phyloP scores from a whole-genome alignment of 1,140 invertebrate genomes.

The Schlechtendalia chinensis region DNA sequence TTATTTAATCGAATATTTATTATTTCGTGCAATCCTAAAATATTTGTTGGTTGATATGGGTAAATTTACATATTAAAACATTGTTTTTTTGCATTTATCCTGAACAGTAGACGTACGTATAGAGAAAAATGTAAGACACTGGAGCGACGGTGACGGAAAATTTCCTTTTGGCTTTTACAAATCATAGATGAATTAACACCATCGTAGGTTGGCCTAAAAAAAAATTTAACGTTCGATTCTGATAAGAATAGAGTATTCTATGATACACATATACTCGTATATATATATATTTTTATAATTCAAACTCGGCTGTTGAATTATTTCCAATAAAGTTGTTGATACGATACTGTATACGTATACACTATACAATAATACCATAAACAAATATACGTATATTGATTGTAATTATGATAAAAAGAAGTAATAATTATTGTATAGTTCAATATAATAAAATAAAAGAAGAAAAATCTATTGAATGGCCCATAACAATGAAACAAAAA shows the following conservation, averaged over 20 bases:
- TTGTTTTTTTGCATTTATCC: not conserved
- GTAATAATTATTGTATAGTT: too few species aligned
- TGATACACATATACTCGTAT: too few species aligned
- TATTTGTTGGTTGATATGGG: not conserved
- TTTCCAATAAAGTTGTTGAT: not conserved
- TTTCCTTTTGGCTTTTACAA: slow-evolving; percentile 12
- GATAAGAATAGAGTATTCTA: not conserved
- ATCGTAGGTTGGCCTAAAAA: not conserved
- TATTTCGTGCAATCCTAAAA: not conserved
- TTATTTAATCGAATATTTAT: not conserved
- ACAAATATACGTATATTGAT: too few species aligned
- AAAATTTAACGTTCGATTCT: not conserved
- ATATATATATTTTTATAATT: too few species aligned
- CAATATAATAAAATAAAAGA: not conserved
- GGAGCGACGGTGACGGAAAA: slow-evolving; percentile 12
- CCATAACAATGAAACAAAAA: not conserved
- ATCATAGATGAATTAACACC: slow-evolving; percentile 30
- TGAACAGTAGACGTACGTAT: not conserved
- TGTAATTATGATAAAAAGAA: too few species aligned
- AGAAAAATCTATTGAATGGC: not conserved
- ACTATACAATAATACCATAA: too few species aligned
- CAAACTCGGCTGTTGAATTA: not conserved
- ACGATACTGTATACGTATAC: not conserved
- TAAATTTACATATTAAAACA: slow-evolving; percentile 18
- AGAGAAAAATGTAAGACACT: not conserved